Base-by-base conservation (phyloP, 1,140 invertebrate genomes). In the Panulirus ornatus region DNA sequence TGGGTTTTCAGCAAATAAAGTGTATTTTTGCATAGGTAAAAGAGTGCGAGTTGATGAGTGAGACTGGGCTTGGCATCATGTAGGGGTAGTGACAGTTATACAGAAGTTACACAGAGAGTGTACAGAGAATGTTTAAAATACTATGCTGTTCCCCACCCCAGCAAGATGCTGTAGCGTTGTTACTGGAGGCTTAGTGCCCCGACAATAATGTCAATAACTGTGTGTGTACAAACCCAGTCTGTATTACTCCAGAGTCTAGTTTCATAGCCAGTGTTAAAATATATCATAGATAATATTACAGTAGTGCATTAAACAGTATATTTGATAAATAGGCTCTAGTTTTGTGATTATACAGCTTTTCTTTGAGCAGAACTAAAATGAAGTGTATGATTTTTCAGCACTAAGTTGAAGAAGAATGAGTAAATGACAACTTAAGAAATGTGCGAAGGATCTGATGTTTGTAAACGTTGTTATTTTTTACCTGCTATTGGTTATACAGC, bases 321-420 rank as follows among this genome's bases (percentile, higher is more conserved):
- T 89, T 89, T 89, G 88, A 89, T 89, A 89, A 89, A 89, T 89
- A 89, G 88, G 79, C 79, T 89, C 88, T 89, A 89, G 88, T 82
- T 89, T 89, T 89, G 88, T 89, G 88, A 84, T 89, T 89, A 76
- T 83, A 84, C 88, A 89, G 88, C 63, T 83, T 89, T 70, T 86
- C 71, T 86, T 86, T 86, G 84, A 86, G 84, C 84, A 86, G 71
- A 78, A 47, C 70, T 86, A 76, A 86, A 85, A 75, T 70, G n/a
- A 73, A 76, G 71, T 86, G 71, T 84, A 70, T 86, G 84, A 86
- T 76, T 86, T 86, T 71, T 76, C n/a, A 36, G 34, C 73, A 58
- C 70, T 58, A 30, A 75, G 71, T 86, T 75, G 27, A 76, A 51
- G 51, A 75, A 36, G 19, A 76, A 34, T 76, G 70, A 58, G n/a